Evolutionary conservation across 2,113 vertebrate genomes (phyloP), one percentile per base, ranked within the genome.

Genomic region (Sander vitreus): DNA sequence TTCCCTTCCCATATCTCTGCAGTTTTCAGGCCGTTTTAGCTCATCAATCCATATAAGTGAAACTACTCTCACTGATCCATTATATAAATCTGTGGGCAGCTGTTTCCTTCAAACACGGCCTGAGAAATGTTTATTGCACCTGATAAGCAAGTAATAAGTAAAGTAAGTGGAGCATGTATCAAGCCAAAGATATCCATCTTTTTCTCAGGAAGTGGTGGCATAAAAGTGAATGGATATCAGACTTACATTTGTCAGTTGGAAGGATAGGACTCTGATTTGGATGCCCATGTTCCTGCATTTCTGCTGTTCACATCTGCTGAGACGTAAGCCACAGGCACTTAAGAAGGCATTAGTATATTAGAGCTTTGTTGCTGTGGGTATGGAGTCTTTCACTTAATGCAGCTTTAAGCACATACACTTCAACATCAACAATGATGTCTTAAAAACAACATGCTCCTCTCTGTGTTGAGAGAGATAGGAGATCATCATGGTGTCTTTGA

Each of bases 391-490:
- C n/a, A 12, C 76, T 85, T 58, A 72, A 76, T 39, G 83, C 71
- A 80, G 76, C 75, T 78, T 84, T 74, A 84, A 68, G 58, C 21
- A 65, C 58, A 77, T 57, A 86, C 43, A 23, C 69, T 75, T 78
- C 10, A 80, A 84, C 54, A 87, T 87, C 71, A 81, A 79, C 30
- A 80, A 82, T 4, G 75, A 85, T 59, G 77, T 73, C 21, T 83
- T 45, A 4, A 65, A 83, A 84, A 71, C 25, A 84, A 80, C 18
- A 63, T 23, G 14, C 66, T 73, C 83, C 75, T 82, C 77, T 87
- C 71, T 86, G 77, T 76, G 67, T 78, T 66, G 57, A 60, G 80
- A 67, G 84, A 89, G 83, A 78, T 80, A 87, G 82, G 76, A 85
- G 39, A 86, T 88, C 84, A 83, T 83, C 25, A 33, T 81, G 66